Conservation (phyloP, 2,797 vertebrate genomes). For the Ceryle rudis region DNA sequence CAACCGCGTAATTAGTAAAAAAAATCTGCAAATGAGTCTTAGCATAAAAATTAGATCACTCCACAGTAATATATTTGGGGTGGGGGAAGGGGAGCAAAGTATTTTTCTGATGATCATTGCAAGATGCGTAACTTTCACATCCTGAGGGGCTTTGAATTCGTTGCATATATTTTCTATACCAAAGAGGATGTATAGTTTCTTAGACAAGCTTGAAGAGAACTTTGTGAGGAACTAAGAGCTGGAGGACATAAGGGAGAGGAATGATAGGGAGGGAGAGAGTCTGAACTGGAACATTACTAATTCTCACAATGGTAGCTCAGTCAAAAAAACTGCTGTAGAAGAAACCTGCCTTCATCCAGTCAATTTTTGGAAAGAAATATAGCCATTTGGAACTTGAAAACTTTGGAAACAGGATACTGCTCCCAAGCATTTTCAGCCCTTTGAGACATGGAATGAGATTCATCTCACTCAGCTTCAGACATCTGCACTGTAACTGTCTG, state of each 20-base stretch:
- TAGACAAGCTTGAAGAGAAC: not conserved
- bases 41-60: not conserved
- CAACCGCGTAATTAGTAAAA: not conserved
- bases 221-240: conserved; percentile 45
- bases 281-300: conserved; percentile 22
- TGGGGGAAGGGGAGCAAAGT: not conserved
- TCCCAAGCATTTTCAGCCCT: conserved; percentile 32
- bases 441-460: conserved; percentile 30
- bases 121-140: not conserved
- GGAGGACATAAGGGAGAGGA: not conserved
- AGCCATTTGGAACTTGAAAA: conserved; percentile 50
- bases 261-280: not conserved
- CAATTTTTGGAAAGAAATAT: conserved; percentile 51
- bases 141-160: not conserved
- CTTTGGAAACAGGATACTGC: conserved; percentile 46
- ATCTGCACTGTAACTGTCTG: not conserved
- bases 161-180: not conserved
- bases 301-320: conserved; percentile 50
- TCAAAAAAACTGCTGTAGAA: conserved; percentile 50
- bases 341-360: conserved; percentile 55
- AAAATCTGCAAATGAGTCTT: not conserved
- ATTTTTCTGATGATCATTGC: not conserved
- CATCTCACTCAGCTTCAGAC: not conserved
- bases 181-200: not conserved
- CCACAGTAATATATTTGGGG: not conserved